Evolutionary conservation across 2,888 invertebrate species (phyloP).

Genomic region (Shargacucullia verbasci): DNA sequence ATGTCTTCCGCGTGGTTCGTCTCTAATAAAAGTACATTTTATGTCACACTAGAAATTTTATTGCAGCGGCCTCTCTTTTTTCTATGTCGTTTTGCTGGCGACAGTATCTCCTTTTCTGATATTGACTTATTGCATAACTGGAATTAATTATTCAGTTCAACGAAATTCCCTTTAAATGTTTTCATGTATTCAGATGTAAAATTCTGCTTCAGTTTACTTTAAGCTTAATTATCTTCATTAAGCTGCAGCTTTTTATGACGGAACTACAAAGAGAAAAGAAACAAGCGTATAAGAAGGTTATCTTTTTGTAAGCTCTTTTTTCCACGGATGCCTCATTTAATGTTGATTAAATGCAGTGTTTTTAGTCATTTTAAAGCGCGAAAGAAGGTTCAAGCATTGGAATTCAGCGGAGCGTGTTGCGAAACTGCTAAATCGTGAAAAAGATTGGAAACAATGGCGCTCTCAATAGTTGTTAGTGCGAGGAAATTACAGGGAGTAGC

Average conservation of each 20-base stretch:
- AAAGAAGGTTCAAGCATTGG: conserved; percentile 42
- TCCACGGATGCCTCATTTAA: conserved; percentile 42
- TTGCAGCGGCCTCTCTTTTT: conserved; percentile 34
- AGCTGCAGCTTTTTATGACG: conserved; percentile 34
- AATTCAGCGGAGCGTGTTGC: conserved; percentile 58
- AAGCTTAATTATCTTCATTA: conserved; percentile 47
- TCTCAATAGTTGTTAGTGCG: conserved; percentile 73
- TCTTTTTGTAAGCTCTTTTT: conserved; percentile 39
- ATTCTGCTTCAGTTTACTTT: conserved; percentile 19
- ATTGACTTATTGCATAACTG: neutral
- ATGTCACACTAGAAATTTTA: conserved; percentile 48
- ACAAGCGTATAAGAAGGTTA: conserved; percentile 25
- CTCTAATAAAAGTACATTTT: conserved; percentile 59
- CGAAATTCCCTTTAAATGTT: neutral
- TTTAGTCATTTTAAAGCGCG: conserved; percentile 51
- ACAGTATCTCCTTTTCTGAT: conserved; percentile 7
- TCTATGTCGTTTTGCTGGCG: conserved; percentile 17
- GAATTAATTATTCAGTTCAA: conserved; percentile 10
- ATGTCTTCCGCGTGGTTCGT: conserved; percentile 51
- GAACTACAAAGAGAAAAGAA: conserved; percentile 38
- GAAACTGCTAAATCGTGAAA: conserved; percentile 63
- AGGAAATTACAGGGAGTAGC: conserved; percentile 72
- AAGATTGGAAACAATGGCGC: conserved; percentile 70
- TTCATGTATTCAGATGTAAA: conserved; percentile 20
- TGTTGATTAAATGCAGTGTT: conserved; percentile 59